These are phyloP conservation scores for Andrena flavipes DNA, from an alignment of 2,888 invertebrate species.

Conservation along the genomic window DNA sequence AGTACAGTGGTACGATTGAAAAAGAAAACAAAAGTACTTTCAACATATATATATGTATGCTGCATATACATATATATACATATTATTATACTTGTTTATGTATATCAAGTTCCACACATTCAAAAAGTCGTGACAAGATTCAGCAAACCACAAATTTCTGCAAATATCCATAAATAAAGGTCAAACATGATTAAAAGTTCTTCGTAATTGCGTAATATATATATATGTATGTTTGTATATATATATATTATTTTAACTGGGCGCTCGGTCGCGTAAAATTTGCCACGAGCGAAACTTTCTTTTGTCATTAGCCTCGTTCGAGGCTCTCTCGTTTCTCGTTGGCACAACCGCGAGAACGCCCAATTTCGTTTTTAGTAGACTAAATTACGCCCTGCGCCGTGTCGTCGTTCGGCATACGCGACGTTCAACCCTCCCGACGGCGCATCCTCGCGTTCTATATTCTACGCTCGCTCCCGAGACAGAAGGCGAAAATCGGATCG, in stretches of 20 bases:
- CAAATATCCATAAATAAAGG: constrained; percentile 83
- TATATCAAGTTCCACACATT: constrained; percentile 83
- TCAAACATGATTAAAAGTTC: constrained; percentile 82
- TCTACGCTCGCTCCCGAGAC: neutral
- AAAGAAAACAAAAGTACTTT: constrained; percentile 37
- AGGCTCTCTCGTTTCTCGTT: constrained; percentile 32
- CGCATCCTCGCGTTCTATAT: too few relatives aligned
- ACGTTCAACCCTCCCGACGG: constrained; percentile 25
- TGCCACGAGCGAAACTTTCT: constrained; percentile 37
- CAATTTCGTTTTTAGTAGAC: constrained; percentile 76
- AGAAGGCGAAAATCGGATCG: neutral
- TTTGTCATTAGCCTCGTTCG: constrained; percentile 24
- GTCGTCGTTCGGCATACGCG: constrained; percentile 74
- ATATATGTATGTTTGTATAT: constrained; percentile 77
- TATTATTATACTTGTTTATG: constrained; percentile 73
- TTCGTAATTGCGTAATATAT: constrained; percentile 77
- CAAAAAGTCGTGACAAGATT: constrained; percentile 84
- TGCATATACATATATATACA: constrained; percentile 67
- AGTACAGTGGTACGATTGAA: constrained; percentile 82
- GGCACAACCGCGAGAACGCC: constrained; percentile 70
- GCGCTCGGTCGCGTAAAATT: constrained; percentile 53
- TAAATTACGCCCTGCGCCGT: constrained; percentile 78
- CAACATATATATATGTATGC: constrained; percentile 68
- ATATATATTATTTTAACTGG: constrained; percentile 76
- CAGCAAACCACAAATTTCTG: constrained; percentile 85